Base-by-base conservation (phyloP, 2,888 invertebrate species). In the Polydrusus tereticollis region DNA sequence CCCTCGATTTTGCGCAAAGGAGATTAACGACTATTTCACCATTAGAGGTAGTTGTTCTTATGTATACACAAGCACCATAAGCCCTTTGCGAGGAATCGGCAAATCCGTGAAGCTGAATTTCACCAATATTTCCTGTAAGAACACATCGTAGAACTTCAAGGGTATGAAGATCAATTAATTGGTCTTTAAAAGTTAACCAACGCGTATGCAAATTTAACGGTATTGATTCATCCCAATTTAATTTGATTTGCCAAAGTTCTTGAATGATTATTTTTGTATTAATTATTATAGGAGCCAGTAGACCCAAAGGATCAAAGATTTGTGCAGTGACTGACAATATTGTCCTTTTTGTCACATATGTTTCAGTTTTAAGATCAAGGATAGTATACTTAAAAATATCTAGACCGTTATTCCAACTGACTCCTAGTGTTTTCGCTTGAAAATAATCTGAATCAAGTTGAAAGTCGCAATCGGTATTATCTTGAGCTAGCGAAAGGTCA, bases 1-100 rank as follows among this genome's bases (percentile, higher is more conserved):
- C 64, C 1, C 64, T 23, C 0, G 69, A 62, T 62, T 73, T 72
- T n/a, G 75, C 60, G 57, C 75, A 73, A 36, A 68, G 21, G 8
- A 71, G 36, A 16, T 64, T 55, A 3, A 58, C 21, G 2, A 7
- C 8, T 29, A 60, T n/a, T 36, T 60, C 33, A 18, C 45, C 59
- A 10, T 8, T 2, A 21, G 36, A 16, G 52, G 41, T 38, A 12
- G 43, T 20, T 7, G 60, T 43, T 20, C 21, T 60, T 20, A 41
- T 2, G n/a, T 36, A 60, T 1, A 60, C 1, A n/a, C 60, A 60
- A 23, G 60, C 41, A 12, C 43, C 60, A 10, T 60, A 60, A 26
- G 50, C 64, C 16, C 20, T 55, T 20, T 65, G 55, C 8, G 52
- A 52, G 12, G 65, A 2, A 18, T 65, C 65, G 8, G 45, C 20